A percentile compares a stretch with the other conserved stretches of the same genome.
Conservation (phyloP, 2,888 invertebrate genomes). For the Acanthosepion lycidas region DNA sequence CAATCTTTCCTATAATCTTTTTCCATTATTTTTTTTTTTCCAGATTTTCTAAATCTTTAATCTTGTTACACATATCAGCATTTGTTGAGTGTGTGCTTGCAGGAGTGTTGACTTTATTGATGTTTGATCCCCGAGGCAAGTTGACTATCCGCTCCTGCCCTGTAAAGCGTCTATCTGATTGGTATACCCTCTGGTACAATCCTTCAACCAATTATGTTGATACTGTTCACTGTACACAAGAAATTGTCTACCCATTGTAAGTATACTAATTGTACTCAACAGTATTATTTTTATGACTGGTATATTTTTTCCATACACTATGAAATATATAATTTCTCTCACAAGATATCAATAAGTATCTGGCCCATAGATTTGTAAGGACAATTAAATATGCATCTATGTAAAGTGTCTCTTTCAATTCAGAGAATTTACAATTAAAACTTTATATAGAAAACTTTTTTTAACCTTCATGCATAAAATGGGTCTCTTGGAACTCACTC, state of each 20-base stretch:
- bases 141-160: slow-evolving; percentile 86
- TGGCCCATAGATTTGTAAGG: too few relatives aligned
- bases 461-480: too few relatives aligned
- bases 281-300: neutral
- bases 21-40: neutral
- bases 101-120: slow-evolving; percentile 84
- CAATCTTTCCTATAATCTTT: neutral
- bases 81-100: slow-evolving; percentile 86
- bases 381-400: too few relatives aligned
- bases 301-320: neutral
- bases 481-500: too few relatives aligned
- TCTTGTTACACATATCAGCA: slow-evolving; percentile 87
- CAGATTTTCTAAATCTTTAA: slow-evolving; percentile 79
- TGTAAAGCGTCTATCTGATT: slow-evolving; percentile 89
- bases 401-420: too few relatives aligned
- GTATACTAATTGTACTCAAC: slow-evolving; percentile 63
- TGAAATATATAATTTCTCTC: neutral
- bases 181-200: slow-evolving; percentile 96
- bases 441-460: too few relatives aligned
- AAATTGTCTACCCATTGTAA: slow-evolving; percentile 97
- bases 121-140: slow-evolving; percentile 87
- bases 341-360: too few relatives aligned
- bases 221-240: slow-evolving; percentile 94
- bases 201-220: slow-evolving; percentile 93
- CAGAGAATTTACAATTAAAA: too few relatives aligned